Base-by-base conservation (phyloP, 2,888 invertebrate genomes). In the Melanophora roralis region DNA sequence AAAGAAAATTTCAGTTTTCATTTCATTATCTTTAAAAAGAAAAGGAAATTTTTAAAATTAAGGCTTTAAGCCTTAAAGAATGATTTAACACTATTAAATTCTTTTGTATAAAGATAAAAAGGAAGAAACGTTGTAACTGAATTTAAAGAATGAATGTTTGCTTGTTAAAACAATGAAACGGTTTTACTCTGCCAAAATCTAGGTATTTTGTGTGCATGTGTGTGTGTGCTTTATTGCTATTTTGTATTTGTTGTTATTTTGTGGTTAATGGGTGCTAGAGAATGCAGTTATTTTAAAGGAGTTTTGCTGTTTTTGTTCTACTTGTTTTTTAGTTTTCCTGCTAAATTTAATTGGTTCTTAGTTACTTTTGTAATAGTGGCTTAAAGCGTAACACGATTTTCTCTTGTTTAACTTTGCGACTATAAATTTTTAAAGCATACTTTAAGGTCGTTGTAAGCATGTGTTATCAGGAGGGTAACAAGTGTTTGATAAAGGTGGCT, bases 341-440 rank as follows among this genome's bases (percentile, higher is more conserved):
- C 36, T 55, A 62, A 72, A 80, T 72, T 67, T 80, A 80, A 80
- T 80, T 80, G 79, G 71, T 72, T 80, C 76, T 75, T 27, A 68
- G 72, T 72, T 76, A 64, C 36, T 72, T 80, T 72, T 80, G 55
- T 72, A 62, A 75, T 64, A 60, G 43, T 72, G 43, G 49, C 65
- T 55, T 65, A 40, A 65, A 65, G 74, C 75, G 34, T 40, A 75
- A 49, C 47, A 67, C 40, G 65, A 32, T 65, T 45, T 40, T 19
- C 40, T 21, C 14, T 34, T 32, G 40, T n/a, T n/a, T n/a, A n/a
- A n/a, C n/a, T 32, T 19, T 11, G 5, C 34, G 5, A 47, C 36
- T 21, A 38, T 45, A 23, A 36, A 60, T 72, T 65, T 74, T 32
- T 19, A 69, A 27, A 65, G 57, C 47, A 62, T 57, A 78, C 40